A percentile compares a stretch with the other conserved stretches of the same genome.
Conservation (phyloP, 1,140 invertebrate genomes). For the Lordiphosa clarofinis region DNA sequence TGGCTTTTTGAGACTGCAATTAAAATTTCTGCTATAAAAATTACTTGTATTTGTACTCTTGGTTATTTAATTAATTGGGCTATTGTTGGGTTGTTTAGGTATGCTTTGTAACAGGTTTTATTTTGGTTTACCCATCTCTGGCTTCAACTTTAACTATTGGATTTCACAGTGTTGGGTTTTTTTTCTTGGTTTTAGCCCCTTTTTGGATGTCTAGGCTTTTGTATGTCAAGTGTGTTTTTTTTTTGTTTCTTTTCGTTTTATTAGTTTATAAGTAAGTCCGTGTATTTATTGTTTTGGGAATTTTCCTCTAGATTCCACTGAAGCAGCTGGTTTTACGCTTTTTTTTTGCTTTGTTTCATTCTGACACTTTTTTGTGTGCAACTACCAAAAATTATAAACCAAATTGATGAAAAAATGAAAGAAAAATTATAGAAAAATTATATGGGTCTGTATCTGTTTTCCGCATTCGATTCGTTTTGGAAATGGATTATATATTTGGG, state of each 20-base stretch:
- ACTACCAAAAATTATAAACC: slow-evolving; percentile 25
- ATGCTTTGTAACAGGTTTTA: slow-evolving; percentile 57
- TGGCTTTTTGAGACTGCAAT: slow-evolving; percentile 74
- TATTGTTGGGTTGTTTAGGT: slow-evolving; percentile 77
- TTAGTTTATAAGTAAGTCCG: slow-evolving; percentile 3
- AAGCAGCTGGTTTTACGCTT: slow-evolving; percentile 43
- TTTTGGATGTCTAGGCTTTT: slow-evolving; percentile 46
- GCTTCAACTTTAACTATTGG: slow-evolving; percentile 4
- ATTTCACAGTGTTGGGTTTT: slow-evolving; percentile 3
- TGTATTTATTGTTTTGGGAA: slow-evolving; percentile 1
- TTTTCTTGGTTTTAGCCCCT: slow-evolving; percentile 39
- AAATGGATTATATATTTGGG: slow-evolving; percentile 3
- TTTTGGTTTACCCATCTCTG: slow-evolving; percentile 40
- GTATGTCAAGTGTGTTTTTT: slow-evolving; percentile 3
- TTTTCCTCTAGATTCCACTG: slow-evolving; percentile 31
- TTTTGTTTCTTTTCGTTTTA: slow-evolving; percentile 22
- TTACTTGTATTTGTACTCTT: slow-evolving; percentile 80
- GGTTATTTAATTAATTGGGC: slow-evolving; percentile 78
- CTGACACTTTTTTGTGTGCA: slow-evolving; percentile 36
- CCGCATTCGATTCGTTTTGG: slow-evolving; percentile 9
- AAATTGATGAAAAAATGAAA: slow-evolving; percentile 12
- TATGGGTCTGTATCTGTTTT: not conserved
- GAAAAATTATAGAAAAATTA: slow-evolving; percentile 15
- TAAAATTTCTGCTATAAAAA: slow-evolving; percentile 79
- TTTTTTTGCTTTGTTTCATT: slow-evolving; percentile 17